Evolutionary conservation across 2,113 vertebrate species (phyloP), one percentile per base, ranked within the genome.

Genomic region (Epinephelus cyanopodus): DNA sequence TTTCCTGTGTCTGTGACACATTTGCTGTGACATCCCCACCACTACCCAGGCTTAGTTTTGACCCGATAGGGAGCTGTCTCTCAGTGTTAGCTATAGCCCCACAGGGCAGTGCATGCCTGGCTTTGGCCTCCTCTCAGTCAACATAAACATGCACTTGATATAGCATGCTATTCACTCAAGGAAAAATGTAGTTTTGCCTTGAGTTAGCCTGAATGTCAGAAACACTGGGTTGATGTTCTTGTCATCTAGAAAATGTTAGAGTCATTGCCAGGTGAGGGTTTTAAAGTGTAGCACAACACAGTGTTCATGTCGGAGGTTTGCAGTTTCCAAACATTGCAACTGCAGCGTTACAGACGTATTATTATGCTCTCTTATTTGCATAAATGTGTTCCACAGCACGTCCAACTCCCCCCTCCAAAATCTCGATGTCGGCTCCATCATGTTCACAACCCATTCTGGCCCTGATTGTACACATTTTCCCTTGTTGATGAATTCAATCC

Each of bases 1-100:
- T 91, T 65, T 79, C 77, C 77, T 73, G 70, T 58, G 66, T 73
- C 60, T 84, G 69, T 90, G 92, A 91, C 88, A 91, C 91, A 92
- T 91, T 91, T 88, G 42, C 74, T 78, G 74, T 88, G 93, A 93
- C 92, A 85, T 81, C 82, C 42, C 52, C 73, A 86, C 84, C 79
- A 83, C 69, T 25, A 69, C 14, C 12, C 27, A 39, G 74, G 52
- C 87, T 67, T 68, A 58, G 76, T 81, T 88, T 75, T 84, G 89
- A 92, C 89, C 88, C 61, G 33, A 84, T 78, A 29, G 72, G 85
- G 83, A 81, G 68, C 81, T 90, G 90, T 92, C 91, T 89, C 82
- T 61, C 66, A 25, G 60, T 23, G 25, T 92, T 91, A 80, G 63
- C 67, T 48, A 53, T 73, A 2, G 5, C 64, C 86, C 75, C 77